phyloP scores from a whole-genome alignment of 2,797 vertebrate genomes.

The Lepus oiostolus region DNA sequence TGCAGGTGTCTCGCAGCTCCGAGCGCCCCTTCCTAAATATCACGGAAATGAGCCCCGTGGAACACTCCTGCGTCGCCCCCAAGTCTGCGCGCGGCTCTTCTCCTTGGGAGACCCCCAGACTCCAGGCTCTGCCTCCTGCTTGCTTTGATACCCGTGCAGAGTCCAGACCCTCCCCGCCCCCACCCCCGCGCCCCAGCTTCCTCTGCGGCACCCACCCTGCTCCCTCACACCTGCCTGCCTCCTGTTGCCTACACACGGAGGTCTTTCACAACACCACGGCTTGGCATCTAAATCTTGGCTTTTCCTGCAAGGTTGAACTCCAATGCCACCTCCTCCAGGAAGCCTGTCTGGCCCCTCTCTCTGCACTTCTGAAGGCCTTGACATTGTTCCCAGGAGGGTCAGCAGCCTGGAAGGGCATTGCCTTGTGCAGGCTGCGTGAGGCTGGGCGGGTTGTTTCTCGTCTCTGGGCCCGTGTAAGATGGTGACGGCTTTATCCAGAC shows the following conservation, averaged over 20 bases:
- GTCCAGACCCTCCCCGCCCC: not conserved
- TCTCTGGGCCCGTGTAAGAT: fast-evolving
- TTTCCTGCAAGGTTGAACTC: not conserved
- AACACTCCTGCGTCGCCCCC: not conserved
- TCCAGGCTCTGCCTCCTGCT: not conserved
- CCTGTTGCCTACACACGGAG: not conserved
- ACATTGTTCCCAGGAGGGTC: fast-evolving
- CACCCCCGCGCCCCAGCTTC: not conserved
- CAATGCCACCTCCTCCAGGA: not conserved
- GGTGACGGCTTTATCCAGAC: not conserved
- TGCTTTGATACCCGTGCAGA: not conserved
- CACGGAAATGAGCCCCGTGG: not conserved
- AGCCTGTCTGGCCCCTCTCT: not conserved
- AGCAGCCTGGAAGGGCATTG: not conserved
- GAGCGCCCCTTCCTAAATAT: constrained; percentile 63
- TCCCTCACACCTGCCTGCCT: not conserved
- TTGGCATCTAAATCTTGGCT: not conserved
- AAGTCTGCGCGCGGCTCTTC: not conserved
- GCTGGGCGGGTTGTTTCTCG: not conserved
- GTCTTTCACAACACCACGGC: too few relatives aligned
- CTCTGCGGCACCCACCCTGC: not conserved
- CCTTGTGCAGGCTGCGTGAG: not conserved
- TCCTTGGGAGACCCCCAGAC: not conserved
- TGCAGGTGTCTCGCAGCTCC: not conserved
- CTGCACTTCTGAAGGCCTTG: not conserved